These are phyloP conservation scores for Noctua pronuba DNA, from an alignment of 2,888 invertebrate genomes.

Conservation along the genomic window DNA sequence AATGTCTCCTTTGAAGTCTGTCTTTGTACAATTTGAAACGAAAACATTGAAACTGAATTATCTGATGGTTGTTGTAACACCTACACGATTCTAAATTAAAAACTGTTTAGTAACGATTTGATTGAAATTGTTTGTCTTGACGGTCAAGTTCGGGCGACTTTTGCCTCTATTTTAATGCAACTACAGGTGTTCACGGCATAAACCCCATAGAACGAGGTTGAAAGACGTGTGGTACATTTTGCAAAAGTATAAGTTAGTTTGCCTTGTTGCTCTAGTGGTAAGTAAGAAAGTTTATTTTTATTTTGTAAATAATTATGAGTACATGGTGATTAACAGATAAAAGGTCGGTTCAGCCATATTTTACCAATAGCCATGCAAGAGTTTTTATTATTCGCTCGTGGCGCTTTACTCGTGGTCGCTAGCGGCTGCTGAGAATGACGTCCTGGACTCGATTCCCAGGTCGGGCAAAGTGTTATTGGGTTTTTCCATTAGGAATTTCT, in stretches of 20 bases:
- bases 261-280: too few relatives aligned
- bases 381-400: too few relatives aligned
- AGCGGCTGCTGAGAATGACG: too few relatives aligned
- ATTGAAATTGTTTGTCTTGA: neutral
- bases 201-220: neutral
- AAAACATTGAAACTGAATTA: slow-evolving; percentile 62
- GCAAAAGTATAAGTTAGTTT: neutral
- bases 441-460: too few relatives aligned
- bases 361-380: too few relatives aligned
- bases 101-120: slow-evolving; percentile 26
- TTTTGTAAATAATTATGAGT: too few relatives aligned
- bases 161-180: neutral
- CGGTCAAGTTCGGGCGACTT: neutral
- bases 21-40: slow-evolving; percentile 68
- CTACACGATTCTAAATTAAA: slow-evolving; percentile 50
- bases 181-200: neutral
- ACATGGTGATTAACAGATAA: too few relatives aligned
- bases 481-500: too few relatives aligned
- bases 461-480: too few relatives aligned
- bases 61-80: slow-evolving; percentile 48
- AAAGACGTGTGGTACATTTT: neutral
- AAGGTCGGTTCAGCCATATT: too few relatives aligned
- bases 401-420: too few relatives aligned
- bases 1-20: slow-evolving; percentile 67
- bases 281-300: too few relatives aligned